These are phyloP conservation scores for Timema podura DNA, from an alignment of 2,888 invertebrate species.

Conservation along the genomic window DNA sequence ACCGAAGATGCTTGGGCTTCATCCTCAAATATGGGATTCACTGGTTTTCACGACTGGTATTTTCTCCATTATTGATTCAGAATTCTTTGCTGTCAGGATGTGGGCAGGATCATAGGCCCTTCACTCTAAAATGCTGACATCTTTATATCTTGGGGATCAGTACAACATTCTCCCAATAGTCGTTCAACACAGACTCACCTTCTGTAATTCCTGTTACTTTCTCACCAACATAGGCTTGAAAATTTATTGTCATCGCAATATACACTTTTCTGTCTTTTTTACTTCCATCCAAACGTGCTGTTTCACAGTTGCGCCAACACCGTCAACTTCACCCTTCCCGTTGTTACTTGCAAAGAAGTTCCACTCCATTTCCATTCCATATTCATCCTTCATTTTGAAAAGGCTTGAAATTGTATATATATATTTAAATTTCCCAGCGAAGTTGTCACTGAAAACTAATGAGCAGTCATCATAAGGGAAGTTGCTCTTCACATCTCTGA, in stretches of 20 bases:
- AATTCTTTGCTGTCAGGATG: conserved; percentile 4
- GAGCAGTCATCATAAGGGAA: not conserved
- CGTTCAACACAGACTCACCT: not conserved
- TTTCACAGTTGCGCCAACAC: not conserved
- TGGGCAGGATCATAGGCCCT: not conserved
- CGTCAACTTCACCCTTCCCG: not conserved
- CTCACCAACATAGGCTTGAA: too few species aligned
- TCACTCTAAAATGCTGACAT: conserved; percentile 2
- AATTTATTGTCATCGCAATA: too few species aligned
- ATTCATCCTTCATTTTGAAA: not conserved
- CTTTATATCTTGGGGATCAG: not conserved
- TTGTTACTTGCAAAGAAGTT: not conserved
- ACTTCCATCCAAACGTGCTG: conserved; percentile 7
- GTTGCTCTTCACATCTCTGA: conserved; percentile 1
- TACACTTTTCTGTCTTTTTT: not conserved
- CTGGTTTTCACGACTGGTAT: not conserved
- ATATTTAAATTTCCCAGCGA: not conserved
- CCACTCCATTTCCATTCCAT: not conserved
- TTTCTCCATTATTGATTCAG: not conserved
- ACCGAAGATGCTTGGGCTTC: not conserved
- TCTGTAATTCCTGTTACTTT: not conserved
- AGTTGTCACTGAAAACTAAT: conserved; percentile 3
- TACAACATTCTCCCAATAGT: not conserved
- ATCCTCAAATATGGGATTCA: not conserved
- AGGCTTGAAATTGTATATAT: not conserved